A percentile compares a stretch with the other conserved stretches of the same genome.
phyloP scores from a whole-genome alignment of 2,797 vertebrate genomes.

The Poeciliopsis presidionis region DNA sequence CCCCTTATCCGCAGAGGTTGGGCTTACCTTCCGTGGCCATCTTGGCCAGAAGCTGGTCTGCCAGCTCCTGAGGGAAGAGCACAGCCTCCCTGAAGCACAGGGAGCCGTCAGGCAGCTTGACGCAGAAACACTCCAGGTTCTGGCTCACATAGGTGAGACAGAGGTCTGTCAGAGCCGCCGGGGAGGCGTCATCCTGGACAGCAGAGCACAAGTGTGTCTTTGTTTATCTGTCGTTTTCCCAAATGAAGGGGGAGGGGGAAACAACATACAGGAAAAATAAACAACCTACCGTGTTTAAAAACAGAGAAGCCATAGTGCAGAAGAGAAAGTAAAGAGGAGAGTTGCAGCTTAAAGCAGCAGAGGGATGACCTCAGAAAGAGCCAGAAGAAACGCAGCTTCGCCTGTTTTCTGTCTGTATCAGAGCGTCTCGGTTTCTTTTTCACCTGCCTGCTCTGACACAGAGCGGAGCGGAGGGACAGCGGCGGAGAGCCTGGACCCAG shows the following conservation, averaged over 20 bases:
- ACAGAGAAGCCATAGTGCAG: conserved; percentile 56
- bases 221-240: not conserved
- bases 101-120: conserved; percentile 92
- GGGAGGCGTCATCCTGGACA: conserved; percentile 91
- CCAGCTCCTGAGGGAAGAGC: conserved; percentile 96
- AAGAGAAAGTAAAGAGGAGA: not conserved
- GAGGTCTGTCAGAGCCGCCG: conserved; percentile 91
- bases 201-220: not conserved
- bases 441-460: not conserved
- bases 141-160: conserved; percentile 93
- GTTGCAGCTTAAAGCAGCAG: conserved; percentile 25
- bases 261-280: conserved; percentile 79
- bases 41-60: conserved; percentile 93
- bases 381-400: not conserved
- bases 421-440: not conserved
- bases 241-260: no score
- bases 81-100: conserved; percentile 92
- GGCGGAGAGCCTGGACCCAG: conserved; percentile 20
- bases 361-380: conserved; percentile 4
- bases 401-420: not conserved
- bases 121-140: conserved; percentile 92
- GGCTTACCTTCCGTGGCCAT: conserved; percentile 93
- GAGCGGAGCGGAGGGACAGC: conserved; percentile 2
- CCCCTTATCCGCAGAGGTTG: not conserved
- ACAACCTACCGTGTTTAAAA: conserved; percentile 72